Percentiles rank a stretch among this genome's conserved stretches.
These are phyloP conservation scores for Actenoides hombroni DNA, from an alignment of 2,113 vertebrate species.

Conservation along the genomic window DNA sequence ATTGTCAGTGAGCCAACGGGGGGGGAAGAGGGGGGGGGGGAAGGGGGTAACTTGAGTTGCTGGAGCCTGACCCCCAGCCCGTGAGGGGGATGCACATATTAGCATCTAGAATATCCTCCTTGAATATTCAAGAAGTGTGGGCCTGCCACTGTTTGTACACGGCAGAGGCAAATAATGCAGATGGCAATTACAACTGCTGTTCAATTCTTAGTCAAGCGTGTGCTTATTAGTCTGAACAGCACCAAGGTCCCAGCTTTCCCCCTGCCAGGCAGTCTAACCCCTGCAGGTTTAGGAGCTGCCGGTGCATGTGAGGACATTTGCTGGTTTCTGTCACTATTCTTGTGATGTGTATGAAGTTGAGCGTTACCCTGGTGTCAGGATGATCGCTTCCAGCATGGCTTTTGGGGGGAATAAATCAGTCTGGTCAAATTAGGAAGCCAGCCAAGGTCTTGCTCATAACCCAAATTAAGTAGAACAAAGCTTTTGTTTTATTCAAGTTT, in stretches of 20 bases:
- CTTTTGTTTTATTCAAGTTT: neutral
- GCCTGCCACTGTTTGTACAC: neutral
- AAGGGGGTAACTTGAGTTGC: neutral
- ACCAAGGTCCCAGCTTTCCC: neutral
- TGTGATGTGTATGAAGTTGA: neutral
- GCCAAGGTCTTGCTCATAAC: neutral
- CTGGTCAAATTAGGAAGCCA: neutral
- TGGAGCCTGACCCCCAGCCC: neutral
- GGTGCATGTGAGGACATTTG: neutral
- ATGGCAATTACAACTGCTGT: neutral
- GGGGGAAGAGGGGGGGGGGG: fast-evolving
- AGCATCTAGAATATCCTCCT: neutral
- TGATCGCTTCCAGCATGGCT: neutral
- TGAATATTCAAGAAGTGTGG: neutral
- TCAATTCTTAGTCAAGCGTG: neutral
- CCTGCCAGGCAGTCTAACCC: neutral
- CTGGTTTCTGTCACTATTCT: neutral
- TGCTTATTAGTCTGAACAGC: neutral
- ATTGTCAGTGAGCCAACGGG: neutral
- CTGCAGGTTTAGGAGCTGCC: neutral
- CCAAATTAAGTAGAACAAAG: neutral
- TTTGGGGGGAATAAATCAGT: neutral
- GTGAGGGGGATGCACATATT: neutral
- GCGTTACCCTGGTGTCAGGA: neutral
- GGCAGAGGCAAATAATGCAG: neutral